These are phyloP conservation scores for Caerostris darwini DNA, from an alignment of 1,140 invertebrate species.

Conservation along the genomic window DNA sequence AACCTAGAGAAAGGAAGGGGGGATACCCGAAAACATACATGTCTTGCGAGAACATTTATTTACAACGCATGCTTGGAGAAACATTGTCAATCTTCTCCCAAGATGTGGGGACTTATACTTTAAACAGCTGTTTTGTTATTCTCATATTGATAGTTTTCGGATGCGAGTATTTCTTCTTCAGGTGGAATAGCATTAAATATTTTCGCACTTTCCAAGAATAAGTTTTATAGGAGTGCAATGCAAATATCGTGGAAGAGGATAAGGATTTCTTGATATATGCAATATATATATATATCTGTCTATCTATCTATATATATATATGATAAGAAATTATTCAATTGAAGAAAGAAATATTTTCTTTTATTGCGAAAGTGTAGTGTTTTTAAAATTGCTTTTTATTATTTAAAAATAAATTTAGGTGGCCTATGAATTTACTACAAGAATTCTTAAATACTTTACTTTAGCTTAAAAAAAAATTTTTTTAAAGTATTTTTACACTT, in stretches of 20 bases:
- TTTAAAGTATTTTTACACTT: no score
- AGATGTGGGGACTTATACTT: not conserved
- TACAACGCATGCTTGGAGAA: not conserved
- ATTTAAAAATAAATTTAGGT: no score
- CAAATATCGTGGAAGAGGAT: not conserved
- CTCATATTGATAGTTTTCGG: not conserved
- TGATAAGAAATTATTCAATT: no score
- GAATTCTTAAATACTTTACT: no score
- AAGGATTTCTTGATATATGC: not conserved
- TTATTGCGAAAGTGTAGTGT: no score
- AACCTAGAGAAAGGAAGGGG: not conserved
- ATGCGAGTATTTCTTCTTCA: not conserved
- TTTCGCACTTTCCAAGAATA: not conserved
- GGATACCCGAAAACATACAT: not conserved
- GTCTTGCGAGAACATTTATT: slow-evolving; percentile 5
- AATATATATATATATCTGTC: no score
- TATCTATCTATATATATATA: no score
- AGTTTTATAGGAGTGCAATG: not conserved
- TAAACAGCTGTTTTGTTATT: not conserved
- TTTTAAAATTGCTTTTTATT: no score
- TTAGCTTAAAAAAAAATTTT: no score
- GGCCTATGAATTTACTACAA: no score
- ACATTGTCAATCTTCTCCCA: slow-evolving; percentile 2
- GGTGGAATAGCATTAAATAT: not conserved
- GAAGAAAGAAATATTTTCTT: no score